Conservation (phyloP, 2,888 invertebrate species). For the Metalampra italica region DNA sequence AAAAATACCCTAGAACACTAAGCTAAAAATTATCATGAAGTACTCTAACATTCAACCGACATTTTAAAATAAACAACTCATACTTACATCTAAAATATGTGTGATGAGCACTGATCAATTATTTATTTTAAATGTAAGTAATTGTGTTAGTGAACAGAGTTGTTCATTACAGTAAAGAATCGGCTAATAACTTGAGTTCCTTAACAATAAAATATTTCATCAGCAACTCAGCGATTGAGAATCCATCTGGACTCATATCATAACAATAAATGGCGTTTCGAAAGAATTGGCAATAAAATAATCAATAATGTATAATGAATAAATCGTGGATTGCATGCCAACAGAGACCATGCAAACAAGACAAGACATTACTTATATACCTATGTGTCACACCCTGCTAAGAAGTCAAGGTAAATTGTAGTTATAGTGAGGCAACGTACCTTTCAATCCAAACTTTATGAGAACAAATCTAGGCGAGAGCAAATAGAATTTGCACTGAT, state of each 20-base stretch:
- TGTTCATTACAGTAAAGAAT: no score
- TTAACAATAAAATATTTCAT: no score
- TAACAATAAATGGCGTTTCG: slow-evolving; percentile 40
- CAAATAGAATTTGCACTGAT: slow-evolving; percentile 55
- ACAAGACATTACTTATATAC: slow-evolving; percentile 62
- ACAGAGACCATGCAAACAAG: slow-evolving; percentile 60
- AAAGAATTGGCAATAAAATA: slow-evolving; percentile 60
- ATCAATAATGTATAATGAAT: slow-evolving; percentile 62
- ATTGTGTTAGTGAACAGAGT: no score
- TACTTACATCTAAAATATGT: no score
- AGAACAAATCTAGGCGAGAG: slow-evolving; percentile 52
- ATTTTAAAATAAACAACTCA: no score
- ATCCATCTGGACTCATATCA: slow-evolving; percentile 26
- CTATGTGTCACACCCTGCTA: slow-evolving; percentile 55
- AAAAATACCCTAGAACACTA: no score
- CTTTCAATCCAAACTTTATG: slow-evolving; percentile 55
- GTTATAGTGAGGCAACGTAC: slow-evolving; percentile 57
- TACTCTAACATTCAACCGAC: no score
- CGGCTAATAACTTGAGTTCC: no score
- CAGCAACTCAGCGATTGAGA: background rate
- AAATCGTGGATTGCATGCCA: slow-evolving; percentile 70
- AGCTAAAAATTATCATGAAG: no score
- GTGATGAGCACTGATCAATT: no score
- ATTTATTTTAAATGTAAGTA: no score
- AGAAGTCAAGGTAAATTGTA: no score